These are phyloP conservation scores for Pararge aegeria DNA, from an alignment of 1,140 invertebrate species.

Conservation along the genomic window DNA sequence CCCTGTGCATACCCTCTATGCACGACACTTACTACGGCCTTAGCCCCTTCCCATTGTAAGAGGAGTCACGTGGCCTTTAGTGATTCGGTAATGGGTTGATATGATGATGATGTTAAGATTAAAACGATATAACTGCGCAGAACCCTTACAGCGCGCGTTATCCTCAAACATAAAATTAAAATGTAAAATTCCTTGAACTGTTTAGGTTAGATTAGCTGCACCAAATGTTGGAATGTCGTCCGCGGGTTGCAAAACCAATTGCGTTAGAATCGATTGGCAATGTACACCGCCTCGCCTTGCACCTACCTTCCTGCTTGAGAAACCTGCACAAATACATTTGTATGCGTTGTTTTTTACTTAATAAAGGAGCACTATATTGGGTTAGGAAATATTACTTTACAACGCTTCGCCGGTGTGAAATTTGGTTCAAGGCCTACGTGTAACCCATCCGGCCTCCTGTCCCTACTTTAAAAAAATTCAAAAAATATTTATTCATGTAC, in stretches of 20 bases:
- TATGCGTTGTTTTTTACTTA: constrained; percentile 4
- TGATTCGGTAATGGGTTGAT: no score
- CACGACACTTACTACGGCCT: no score
- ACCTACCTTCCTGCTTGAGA: constrained; percentile 19
- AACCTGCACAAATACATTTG: constrained; percentile 10
- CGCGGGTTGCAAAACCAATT: constrained; percentile 8
- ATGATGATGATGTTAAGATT: no score
- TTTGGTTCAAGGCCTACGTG: no score
- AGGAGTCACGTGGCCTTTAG: no score
- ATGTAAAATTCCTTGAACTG: constrained; percentile 19
- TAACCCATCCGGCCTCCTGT: no score
- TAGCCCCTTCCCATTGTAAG: no score
- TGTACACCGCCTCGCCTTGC: not conserved
- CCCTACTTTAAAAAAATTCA: no score
- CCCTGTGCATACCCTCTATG: no score
- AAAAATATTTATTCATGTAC: no score
- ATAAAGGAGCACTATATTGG: not conserved
- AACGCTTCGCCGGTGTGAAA: not conserved
- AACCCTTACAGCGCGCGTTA: no score
- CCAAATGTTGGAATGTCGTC: constrained; percentile 24
- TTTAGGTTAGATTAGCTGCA: not conserved
- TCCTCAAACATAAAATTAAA: not conserved
- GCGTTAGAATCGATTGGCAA: constrained; percentile 16
- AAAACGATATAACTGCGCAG: no score
- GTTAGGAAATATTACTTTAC: not conserved